A percentile compares a stretch with the other conserved stretches of the same genome.
These are phyloP conservation scores for Protodeltote pygarga DNA, from an alignment of 2,888 invertebrate species.

Conservation along the genomic window DNA sequence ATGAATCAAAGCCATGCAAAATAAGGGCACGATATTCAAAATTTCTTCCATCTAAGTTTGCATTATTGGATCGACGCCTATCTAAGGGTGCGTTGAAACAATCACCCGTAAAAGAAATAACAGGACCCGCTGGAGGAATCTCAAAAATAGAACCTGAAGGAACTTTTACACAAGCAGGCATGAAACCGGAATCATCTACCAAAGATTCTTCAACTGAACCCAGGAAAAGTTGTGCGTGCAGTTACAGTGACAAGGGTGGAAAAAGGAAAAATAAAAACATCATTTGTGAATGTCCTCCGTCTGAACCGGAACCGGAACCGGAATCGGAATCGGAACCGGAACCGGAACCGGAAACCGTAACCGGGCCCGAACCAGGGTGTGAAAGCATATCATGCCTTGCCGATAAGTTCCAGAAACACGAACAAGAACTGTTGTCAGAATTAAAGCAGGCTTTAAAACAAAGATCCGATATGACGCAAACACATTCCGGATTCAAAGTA, in stretches of 20 bases:
- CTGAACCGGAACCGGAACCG: constrained; percentile 1
- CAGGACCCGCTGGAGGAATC: constrained; percentile 6
- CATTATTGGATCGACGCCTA: too few species aligned
- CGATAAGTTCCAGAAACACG: too few species aligned
- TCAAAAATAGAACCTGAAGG: constrained; percentile 8
- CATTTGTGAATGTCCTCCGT: constrained; percentile 33
- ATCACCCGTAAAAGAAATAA: too few species aligned
- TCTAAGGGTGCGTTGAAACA: too few species aligned
- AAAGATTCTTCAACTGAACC: not conserved
- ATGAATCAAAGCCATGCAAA: not conserved
- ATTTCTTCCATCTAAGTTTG: too few species aligned
- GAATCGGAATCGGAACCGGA: constrained; percentile 2
- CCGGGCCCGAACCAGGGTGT: too few species aligned
- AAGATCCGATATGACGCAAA: constrained; percentile 63
- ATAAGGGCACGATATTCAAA: too few species aligned
- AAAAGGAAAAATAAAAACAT: constrained; percentile 27
- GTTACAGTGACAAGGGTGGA: constrained; percentile 1
- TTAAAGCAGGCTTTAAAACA: constrained; percentile 34
- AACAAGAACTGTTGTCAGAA: not conserved
- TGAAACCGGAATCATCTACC: not conserved
- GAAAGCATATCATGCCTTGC: too few species aligned
- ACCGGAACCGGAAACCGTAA: too few species aligned
- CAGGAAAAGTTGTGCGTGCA: constrained; percentile 20
- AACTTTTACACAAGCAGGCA: constrained; percentile 24
- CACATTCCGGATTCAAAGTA: constrained; percentile 67